Conservation (phyloP, 2,113 vertebrate genomes). For the Electrona antarctica region DNA sequence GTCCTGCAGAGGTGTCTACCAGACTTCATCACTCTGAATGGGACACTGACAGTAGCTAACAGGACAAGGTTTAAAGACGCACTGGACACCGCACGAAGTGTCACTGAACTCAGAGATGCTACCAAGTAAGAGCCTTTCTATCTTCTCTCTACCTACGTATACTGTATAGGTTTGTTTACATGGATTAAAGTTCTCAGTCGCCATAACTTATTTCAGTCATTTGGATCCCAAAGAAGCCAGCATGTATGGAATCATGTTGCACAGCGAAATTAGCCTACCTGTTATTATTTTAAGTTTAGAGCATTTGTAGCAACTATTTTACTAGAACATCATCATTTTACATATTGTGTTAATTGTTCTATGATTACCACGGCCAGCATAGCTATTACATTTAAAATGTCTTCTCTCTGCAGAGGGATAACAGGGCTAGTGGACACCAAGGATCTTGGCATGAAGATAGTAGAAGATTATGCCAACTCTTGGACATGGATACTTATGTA, state of each 20-base stretch:
- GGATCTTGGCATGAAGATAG: conserved; percentile 85
- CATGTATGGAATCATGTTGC: no score
- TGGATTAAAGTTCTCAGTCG: no score
- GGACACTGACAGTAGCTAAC: conserved; percentile 82
- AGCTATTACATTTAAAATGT: neutral
- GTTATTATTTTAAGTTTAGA: no score
- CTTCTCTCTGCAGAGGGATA: conserved; percentile 75
- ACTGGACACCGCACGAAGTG: conserved; percentile 78
- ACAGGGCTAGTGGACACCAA: conserved; percentile 83
- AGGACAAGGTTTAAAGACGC: conserved; percentile 84
- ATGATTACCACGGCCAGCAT: no score
- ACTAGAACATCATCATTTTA: no score
- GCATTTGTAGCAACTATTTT: no score
- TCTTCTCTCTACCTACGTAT: neutral
- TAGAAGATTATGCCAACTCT: conserved; percentile 88
- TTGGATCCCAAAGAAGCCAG: no score
- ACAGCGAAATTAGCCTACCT: no score
- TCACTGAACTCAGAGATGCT: conserved; percentile 84
- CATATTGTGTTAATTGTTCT: no score
- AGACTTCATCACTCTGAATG: conserved; percentile 85
- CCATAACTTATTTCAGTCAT: no score
- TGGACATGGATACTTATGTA: conserved; percentile 95
- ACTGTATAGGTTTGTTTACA: no score
- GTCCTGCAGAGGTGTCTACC: conserved; percentile 92
- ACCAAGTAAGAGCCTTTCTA: conserved; percentile 79